Conservation (phyloP, 2,888 invertebrate genomes). For the Seira musarum region DNA sequence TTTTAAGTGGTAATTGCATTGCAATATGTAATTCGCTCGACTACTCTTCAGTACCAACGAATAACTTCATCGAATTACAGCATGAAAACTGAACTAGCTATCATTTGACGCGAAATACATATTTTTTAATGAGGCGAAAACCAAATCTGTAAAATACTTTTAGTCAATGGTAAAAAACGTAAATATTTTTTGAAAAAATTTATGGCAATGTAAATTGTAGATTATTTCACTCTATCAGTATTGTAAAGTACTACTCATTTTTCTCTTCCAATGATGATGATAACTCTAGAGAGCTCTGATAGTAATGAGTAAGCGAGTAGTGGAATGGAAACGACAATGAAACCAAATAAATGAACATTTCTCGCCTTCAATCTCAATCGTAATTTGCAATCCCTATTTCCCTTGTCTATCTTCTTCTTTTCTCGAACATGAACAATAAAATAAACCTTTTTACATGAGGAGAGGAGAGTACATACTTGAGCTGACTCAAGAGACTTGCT, state of each 20-base stretch:
- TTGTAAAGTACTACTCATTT: background rate
- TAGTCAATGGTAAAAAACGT: constrained; percentile 5
- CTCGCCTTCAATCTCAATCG: too few relatives aligned
- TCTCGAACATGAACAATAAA: too few relatives aligned
- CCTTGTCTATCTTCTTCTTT: constrained; percentile 13
- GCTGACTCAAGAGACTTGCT: background rate
- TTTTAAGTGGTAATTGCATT: background rate
- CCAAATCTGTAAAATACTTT: background rate
- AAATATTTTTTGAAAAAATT: background rate
- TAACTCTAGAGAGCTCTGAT: too few relatives aligned
- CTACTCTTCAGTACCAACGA: too few relatives aligned
- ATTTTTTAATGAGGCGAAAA: constrained; percentile 11
- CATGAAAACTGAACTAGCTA: too few relatives aligned
- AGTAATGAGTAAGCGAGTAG: too few relatives aligned
- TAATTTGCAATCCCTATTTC: background rate
- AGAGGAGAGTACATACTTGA: background rate
- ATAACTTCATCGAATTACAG: background rate
- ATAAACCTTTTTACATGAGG: too few relatives aligned
- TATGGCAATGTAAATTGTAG: background rate
- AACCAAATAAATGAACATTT: constrained; percentile 1
- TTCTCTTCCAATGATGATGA: too few relatives aligned
- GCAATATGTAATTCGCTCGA: background rate
- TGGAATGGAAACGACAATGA: constrained; percentile 13
- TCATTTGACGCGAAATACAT: background rate
- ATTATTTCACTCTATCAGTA: background rate